Base-by-base conservation (phyloP, 1,140 invertebrate species). In the Brachionus rubens region DNA sequence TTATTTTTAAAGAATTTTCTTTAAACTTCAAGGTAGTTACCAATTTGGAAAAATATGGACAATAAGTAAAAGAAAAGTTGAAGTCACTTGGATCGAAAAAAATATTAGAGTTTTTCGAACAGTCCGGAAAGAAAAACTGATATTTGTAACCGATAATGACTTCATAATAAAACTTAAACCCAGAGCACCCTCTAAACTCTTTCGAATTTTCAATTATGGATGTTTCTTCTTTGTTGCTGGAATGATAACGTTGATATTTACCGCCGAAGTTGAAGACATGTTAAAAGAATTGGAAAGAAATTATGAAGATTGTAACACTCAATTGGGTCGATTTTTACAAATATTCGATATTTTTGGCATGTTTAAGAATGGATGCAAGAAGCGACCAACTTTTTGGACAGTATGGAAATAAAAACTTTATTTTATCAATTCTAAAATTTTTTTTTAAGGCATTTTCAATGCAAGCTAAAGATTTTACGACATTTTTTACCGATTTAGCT, bases 401-500 rank as follows among this genome's bases (percentile, higher is more conserved):
- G 30, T 59, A 59, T 33, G 26, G 19, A 33, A 59, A 16, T 36
- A 26, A 19, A 36, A 59, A 59, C 36, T 59, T 59, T 59, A 36
- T 33, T 59, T 59, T 33, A 36, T 59, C 36, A 33, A 36, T 33
- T 59, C 16, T 59, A 19, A 33, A 59, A 59, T 36, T 59, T 36
- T 40, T 36, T 59, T 59, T 59, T 59, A 33, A 16, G 54, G 54
- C 54, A 33, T 40, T 59, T 59, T 40, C 54, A 19, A 59, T 59
- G 26, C 30, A 59, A 30, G 26, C 52, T 28, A 56, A 56, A 59
- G 33, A 59, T 59, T 33, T 59, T 9, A 36, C 28, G 16, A 59
- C n/a, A 59, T 59, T 59, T 59, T 59, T 59, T 59, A 59, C 54
- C 30, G 54, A 59, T 59, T 59, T 59, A 59, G 30, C 30, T 33